These are phyloP conservation scores for Octodon degus DNA, from an alignment of 2,113 vertebrate genomes.

Conservation along the genomic window DNA sequence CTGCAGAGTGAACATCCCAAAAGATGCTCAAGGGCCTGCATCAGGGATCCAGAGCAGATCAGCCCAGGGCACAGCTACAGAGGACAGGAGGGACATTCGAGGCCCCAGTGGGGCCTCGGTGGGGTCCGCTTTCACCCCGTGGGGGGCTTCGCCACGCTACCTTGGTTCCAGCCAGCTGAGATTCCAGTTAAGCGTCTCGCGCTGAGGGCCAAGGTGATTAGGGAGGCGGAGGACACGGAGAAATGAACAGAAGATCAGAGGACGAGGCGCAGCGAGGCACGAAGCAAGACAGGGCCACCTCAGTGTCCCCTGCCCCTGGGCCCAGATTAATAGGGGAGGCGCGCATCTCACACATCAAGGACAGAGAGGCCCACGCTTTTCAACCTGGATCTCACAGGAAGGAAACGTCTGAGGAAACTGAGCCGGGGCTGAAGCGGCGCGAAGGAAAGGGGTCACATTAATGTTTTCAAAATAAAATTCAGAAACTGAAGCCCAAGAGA, in stretches of 20 bases:
- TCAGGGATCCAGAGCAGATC: neutral
- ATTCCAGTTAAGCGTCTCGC: neutral
- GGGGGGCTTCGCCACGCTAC: neutral
- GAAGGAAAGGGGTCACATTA: slow-evolving; percentile 62
- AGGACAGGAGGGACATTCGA: neutral
- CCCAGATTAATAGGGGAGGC: slow-evolving; percentile 65
- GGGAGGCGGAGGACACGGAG: slow-evolving; percentile 57
- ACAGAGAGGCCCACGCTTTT: neutral
- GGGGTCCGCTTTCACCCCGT: too few relatives aligned
- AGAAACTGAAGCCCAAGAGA: slow-evolving; percentile 54
- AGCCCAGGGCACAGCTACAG: neutral
- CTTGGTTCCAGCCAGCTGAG: neutral
- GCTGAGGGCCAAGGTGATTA: slow-evolving; percentile 9
- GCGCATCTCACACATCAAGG: slow-evolving; percentile 68
- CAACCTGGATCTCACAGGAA: slow-evolving; percentile 33
- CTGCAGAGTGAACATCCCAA: neutral
- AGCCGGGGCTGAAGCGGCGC: slow-evolving; percentile 37
- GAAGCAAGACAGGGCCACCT: slow-evolving; percentile 62
- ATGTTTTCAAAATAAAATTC: slow-evolving; percentile 67
- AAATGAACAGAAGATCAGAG: slow-evolving; percentile 63
- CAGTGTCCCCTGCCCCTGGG: neutral
- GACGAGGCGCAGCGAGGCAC: slow-evolving; percentile 35
- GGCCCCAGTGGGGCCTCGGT: neutral
- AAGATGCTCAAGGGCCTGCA: neutral
- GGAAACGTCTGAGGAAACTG: slow-evolving; percentile 42